Percentiles rank a stretch among this genome's conserved stretches.
phyloP scores from a whole-genome alignment of 2,797 vertebrate species.

The Pseudomugil gertrudae region DNA sequence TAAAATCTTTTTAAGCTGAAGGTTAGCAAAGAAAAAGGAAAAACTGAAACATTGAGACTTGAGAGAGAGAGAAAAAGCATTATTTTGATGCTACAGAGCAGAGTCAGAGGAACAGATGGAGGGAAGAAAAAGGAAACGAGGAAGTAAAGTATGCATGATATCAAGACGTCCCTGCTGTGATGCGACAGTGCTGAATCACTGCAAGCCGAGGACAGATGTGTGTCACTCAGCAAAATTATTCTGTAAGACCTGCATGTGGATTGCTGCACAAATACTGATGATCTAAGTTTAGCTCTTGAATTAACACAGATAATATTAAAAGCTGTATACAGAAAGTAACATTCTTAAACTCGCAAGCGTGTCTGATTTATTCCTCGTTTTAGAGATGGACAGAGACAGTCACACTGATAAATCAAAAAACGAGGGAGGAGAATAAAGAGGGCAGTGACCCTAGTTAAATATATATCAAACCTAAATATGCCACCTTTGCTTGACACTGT shows the following conservation, averaged over 20 bases:
- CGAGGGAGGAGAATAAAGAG: background rate
- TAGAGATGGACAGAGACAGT: constrained; percentile 12
- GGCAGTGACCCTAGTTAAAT: constrained; percentile 15
- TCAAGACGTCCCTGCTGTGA: constrained; percentile 40
- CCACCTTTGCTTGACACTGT: background rate
- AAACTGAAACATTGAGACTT: background rate
- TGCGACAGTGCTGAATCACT: constrained; percentile 40
- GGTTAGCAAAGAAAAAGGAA: background rate
- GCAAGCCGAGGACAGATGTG: constrained; percentile 31
- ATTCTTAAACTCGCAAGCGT: background rate
- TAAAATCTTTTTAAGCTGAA: background rate
- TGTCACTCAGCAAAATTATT: constrained; percentile 24
- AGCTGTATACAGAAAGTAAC: background rate
- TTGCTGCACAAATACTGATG: background rate
- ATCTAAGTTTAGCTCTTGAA: background rate
- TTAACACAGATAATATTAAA: background rate
- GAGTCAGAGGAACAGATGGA: constrained; percentile 8
- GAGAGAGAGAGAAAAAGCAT: background rate
- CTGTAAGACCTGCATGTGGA: background rate
- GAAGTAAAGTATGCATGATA: constrained; percentile 43
- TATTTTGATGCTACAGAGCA: background rate
- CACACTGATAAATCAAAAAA: constrained; percentile 16
- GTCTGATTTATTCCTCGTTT: constrained; percentile 16
- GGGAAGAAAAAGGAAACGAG: constrained; percentile 36
- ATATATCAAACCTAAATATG: constrained; percentile 6